Percentiles rank a stretch among this genome's conserved stretches.
Conservation (phyloP, 2,797 vertebrate species). For the Nannoperca australis region DNA sequence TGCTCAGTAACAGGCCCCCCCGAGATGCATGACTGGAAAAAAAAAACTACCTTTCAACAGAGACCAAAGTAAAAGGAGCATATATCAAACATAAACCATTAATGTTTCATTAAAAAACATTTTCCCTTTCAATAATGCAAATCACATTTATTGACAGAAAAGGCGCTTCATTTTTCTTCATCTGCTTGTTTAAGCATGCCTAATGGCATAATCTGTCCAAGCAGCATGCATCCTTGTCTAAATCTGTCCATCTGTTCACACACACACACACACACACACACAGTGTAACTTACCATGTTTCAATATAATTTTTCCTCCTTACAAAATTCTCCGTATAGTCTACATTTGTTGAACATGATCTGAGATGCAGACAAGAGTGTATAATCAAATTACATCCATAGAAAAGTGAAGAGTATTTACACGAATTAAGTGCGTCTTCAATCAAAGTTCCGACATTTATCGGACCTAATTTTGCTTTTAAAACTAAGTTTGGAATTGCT, state of each 20-base stretch:
- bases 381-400: constrained; percentile 69
- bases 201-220: constrained; percentile 58
- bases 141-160: constrained; percentile 62
- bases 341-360: constrained; percentile 56
- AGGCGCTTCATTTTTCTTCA: constrained; percentile 56
- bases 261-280: constrained; percentile 22
- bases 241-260: constrained; percentile 52
- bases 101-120: constrained; percentile 28
- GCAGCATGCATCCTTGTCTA: constrained; percentile 58
- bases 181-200: constrained; percentile 59
- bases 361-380: constrained; percentile 56
- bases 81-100: constrained; percentile 38
- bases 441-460: constrained; percentile 40
- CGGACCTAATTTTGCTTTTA: constrained; percentile 44
- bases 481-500: constrained; percentile 53
- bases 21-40: constrained; percentile 21
- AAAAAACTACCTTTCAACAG: constrained; percentile 1
- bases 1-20: constrained; percentile 46
- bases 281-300: constrained; percentile 74
- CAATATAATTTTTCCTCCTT: constrained; percentile 63
- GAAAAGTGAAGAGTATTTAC: constrained; percentile 77
- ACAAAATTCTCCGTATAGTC: constrained; percentile 65
- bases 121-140: constrained; percentile 47
- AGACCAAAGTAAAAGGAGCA: constrained; percentile 34
- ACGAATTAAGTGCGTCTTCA: constrained; percentile 77